Percentiles rank a stretch among this genome's conserved stretches.
Evolutionary conservation across 2,113 vertebrate genomes (phyloP).

Genomic region (Odontesthes bonariensis): DNA sequence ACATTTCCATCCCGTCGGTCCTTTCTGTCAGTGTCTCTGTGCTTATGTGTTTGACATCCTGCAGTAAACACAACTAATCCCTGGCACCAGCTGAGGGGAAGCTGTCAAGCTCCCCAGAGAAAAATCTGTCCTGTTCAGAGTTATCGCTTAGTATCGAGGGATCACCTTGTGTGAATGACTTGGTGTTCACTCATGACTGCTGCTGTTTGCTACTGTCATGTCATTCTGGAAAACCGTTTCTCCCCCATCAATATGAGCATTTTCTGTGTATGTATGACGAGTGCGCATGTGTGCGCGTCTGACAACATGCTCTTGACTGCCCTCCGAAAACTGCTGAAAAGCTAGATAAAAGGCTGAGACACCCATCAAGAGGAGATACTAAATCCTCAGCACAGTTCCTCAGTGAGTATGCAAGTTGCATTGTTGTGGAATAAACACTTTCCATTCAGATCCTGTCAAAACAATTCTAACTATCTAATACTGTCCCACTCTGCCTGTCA

Average conservation of each 20-base stretch:
- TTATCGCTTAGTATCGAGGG: constrained; percentile 16
- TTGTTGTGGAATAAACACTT: background rate
- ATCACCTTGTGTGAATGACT: constrained; percentile 30
- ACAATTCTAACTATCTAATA: constrained; percentile 22
- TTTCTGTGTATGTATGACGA: constrained; percentile 13
- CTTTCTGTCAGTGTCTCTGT: constrained; percentile 9
- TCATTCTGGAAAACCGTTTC: constrained; percentile 16
- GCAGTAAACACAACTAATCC: constrained; percentile 47
- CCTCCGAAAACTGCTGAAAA: constrained; percentile 25
- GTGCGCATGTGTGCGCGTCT: background rate
- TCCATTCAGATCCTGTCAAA: constrained; percentile 39
- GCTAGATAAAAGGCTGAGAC: constrained; percentile 44
- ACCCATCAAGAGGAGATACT: constrained; percentile 27
- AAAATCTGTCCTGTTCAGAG: constrained; percentile 29
- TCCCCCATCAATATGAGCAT: background rate
- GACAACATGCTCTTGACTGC: constrained; percentile 12
- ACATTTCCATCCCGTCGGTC: constrained; percentile 22
- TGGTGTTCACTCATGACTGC: constrained; percentile 19
- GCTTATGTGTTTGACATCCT: constrained; percentile 26
- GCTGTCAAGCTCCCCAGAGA: constrained; percentile 38
- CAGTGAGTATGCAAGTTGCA: constrained; percentile 8
- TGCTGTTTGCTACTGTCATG: background rate
- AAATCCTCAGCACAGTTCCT: constrained; percentile 39
- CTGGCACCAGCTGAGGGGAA: background rate
- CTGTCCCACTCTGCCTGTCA: constrained; percentile 3